Conservation (phyloP, 1,140 invertebrate genomes). For the Plodia interpunctella region DNA sequence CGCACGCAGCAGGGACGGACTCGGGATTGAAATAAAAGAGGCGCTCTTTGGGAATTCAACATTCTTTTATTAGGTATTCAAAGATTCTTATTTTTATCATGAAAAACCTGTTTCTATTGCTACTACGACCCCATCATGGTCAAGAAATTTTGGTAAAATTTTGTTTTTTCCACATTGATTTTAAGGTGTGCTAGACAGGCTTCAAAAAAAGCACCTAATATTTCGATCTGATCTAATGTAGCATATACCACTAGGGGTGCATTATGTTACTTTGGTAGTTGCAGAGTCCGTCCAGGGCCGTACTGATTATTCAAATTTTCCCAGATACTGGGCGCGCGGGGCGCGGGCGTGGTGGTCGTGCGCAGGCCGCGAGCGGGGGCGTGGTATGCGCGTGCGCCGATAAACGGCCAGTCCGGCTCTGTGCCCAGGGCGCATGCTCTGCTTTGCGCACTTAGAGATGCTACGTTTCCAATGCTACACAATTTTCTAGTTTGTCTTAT, state of each 20-base stretch:
- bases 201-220: too few species aligned
- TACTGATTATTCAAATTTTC: constrained; percentile 16
- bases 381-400: constrained; percentile 32
- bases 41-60: too few species aligned
- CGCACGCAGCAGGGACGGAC: constrained; percentile 21
- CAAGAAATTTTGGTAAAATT: too few species aligned
- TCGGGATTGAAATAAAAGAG: background rate
- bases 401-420: constrained; percentile 31
- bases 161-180: too few species aligned
- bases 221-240: too few species aligned
- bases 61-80: too few species aligned
- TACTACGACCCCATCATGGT: too few species aligned
- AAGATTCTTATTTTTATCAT: too few species aligned
- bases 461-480: constrained; percentile 11
- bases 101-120: too few species aligned
- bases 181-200: too few species aligned
- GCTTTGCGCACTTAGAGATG: constrained; percentile 38
- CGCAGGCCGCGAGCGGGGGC: constrained; percentile 22
- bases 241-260: too few species aligned
- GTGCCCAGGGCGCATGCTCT: constrained; percentile 43
- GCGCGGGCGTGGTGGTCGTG: constrained; percentile 50
- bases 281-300: background rate
- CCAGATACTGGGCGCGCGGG: constrained; percentile 28
- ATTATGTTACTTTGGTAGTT: too few species aligned
- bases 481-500: background rate